Base-by-base conservation (phyloP, 2,113 vertebrate species). In the Equus quagga region DNA sequence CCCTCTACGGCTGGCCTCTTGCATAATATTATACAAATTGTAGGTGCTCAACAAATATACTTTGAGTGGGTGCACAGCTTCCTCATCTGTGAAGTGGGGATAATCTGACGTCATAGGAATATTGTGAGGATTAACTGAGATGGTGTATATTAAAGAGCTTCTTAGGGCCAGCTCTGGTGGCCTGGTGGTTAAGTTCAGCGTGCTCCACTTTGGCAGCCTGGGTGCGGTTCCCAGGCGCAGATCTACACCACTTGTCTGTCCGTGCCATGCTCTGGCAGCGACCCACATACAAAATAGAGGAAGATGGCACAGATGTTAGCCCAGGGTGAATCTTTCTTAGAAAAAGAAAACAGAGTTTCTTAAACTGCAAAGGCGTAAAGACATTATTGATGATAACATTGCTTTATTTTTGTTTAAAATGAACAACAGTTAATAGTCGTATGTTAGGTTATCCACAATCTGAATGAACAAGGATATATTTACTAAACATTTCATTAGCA, bases 1-100 rank as follows among this genome's bases (percentile, higher is more conserved):
- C 54, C 21, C 31, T 94, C 81, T 72, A 73, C 76, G 96, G 84
- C 49, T 82, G 69, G 49, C 60, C 41, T 94, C 69, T 97, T 92
- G 70, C 46, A 89, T 73, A 78, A 79, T 4, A 49, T 49, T 72
- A 96, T 84, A 87, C 65, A 96, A 97, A 96, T 62, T 54, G 7
- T 33, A 96, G 49, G 60, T 41, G 65, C 36, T 64, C 72, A 92
- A 79, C 41, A 90, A 84, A 97, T 58, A 28, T 28, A 58, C 21
- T 21, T 73, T 86, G 21, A 78, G 85, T 89, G 89, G 60, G n/a
- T 51, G 2, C 0, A 0, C 14, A 46, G 28, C 56, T 87, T n/a
- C 80, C 80, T 91, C 41, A 21, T 75, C 80, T 87, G 15, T 65
- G 18, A 83, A 64, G 26, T 92, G 67, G 28, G 41, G 46, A 93